Base-by-base conservation (phyloP, 2,797 vertebrate genomes). In the Euthynnus affinis region DNA sequence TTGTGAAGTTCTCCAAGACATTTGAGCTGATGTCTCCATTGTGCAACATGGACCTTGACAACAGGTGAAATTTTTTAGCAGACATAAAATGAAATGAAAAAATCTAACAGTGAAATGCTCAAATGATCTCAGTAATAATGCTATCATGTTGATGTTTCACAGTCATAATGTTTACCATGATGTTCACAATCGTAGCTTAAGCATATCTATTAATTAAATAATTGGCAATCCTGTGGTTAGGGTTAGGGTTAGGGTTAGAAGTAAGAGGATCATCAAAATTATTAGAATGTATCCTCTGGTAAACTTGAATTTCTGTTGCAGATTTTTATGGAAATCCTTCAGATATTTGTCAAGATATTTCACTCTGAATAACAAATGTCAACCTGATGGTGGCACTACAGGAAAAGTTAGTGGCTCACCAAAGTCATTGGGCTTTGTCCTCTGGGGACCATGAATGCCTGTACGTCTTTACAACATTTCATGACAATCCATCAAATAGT, bases 1-100 rank as follows among this genome's bases (percentile, higher is more conserved):
- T 99, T 85, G 98, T 99, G 91, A 99, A 99, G 93, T 99, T 99
- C 93, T 98, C 98, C 53, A 99, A 98, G 92, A 99, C 97, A 3
- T 99, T 99, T 90, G 98, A 99, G 87, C 87, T 99, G 80, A 95
- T 99, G 93, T 99, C 98, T 86, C 98, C 98, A 18, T 95, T 98
- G 91, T 99, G 98, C 93, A 99, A 96, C 48, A 95, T 97, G 20
- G 97, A 99, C 83, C 87, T 92, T 58, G 97, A 99, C 58, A 98
- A 94, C 96, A 98, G 97, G 98, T 98, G 93, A 93, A 92, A 64
- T 10, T 56, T 27, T 66, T 29, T 12, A 22, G 20, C 14, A 55
- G 12, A 14, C 6, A 8, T 42, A 12, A 18, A 34, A n/a, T 5
- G 10, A 40, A 9, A 12, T n/a, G 18, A 10, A 67, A 37, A 68